These are phyloP conservation scores for Aurelia sp. DNA, from an alignment of 30 jellyfish, hydroid and myxozoan species.

Conservation along the genomic window DNA sequence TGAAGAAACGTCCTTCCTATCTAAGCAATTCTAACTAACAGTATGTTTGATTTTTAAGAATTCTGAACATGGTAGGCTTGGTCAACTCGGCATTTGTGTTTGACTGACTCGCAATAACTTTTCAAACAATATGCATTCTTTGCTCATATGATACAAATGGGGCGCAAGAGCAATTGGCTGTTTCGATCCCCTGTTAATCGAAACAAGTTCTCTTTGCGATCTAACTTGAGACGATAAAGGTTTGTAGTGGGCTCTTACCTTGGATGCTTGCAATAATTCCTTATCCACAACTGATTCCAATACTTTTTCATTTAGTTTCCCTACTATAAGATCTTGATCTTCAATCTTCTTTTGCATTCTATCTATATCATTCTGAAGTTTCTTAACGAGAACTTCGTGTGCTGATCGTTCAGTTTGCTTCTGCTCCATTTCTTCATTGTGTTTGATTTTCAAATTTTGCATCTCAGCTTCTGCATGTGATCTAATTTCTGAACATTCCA, in stretches of 20 bases:
- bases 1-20: too few species aligned
- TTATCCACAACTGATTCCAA: constrained; percentile 52
- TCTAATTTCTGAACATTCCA: neutral
- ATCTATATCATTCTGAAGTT: constrained; percentile 2
- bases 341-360: constrained; percentile 41
- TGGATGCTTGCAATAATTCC: constrained; percentile 34
- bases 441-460: neutral
- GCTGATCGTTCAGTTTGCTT: neutral
- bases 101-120: too few species aligned
- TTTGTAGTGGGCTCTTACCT: constrained; percentile 21
- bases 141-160: too few species aligned
- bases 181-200: too few species aligned
- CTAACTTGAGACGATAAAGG: too few species aligned
- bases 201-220: too few species aligned
- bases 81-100: too few species aligned
- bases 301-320: constrained; percentile 45
- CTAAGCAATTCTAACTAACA: too few species aligned
- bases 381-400: neutral
- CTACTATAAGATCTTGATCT: constrained; percentile 53
- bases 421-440: neutral
- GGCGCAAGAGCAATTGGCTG: too few species aligned
- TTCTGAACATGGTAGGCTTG: too few species aligned
- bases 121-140: too few species aligned
- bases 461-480: constrained; percentile 18
- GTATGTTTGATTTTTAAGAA: too few species aligned